These are phyloP conservation scores for Penaeus chinensis DNA, from an alignment of 1,140 invertebrate species.

Conservation along the genomic window DNA sequence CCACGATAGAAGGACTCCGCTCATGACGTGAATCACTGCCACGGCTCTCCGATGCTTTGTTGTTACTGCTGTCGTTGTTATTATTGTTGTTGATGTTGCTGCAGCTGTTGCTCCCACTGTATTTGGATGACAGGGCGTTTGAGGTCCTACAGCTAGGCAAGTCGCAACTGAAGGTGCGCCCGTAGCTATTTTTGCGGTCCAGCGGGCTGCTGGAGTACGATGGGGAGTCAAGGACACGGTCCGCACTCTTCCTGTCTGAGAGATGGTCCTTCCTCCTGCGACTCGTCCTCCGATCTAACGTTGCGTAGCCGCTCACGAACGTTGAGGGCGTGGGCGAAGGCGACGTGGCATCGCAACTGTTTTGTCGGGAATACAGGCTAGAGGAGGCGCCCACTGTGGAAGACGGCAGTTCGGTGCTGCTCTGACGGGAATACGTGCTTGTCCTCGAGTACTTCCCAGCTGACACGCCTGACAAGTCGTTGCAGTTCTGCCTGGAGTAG, in stretches of 20 bases:
- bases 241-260: slow-evolving; percentile 32
- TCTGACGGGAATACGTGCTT: slow-evolving; percentile 10
- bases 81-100: slow-evolving; percentile 1
- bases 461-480: neutral
- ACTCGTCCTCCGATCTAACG: slow-evolving; percentile 34
- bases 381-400: neutral
- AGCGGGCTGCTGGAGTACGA: neutral
- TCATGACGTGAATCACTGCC: slow-evolving; percentile 34
- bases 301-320: slow-evolving; percentile 42
- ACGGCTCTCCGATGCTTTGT: neutral
- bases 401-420: neutral
- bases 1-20: slow-evolving; percentile 44
- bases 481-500: neutral
- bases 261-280: slow-evolving; percentile 41
- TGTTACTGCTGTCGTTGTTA: slow-evolving; percentile 3
- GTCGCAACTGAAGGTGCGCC: slow-evolving; percentile 48
- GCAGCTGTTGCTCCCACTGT: slow-evolving; percentile 3
- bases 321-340: neutral
- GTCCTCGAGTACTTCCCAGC: no score
- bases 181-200: slow-evolving; percentile 36
- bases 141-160: slow-evolving; percentile 32
- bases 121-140: no score
- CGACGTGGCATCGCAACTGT: neutral
- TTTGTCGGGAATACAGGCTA: neutral
- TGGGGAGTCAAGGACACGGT: slow-evolving; percentile 19